Evolutionary conservation across 2,888 invertebrate species (phyloP), one percentile per base, ranked within the genome.

Genomic region (Hermodice carunculata): DNA sequence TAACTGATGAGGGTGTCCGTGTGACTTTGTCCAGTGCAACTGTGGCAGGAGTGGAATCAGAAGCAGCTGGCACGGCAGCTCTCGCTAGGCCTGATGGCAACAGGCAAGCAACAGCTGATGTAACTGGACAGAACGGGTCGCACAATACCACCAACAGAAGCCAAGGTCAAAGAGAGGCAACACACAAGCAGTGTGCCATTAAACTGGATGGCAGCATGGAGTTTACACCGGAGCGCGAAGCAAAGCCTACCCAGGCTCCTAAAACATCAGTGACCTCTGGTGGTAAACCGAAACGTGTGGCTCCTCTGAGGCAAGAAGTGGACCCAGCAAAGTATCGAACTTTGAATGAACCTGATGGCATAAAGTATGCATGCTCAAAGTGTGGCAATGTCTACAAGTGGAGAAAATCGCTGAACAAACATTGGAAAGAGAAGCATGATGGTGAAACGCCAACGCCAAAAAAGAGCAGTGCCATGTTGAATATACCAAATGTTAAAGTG

Each of bases 371-470:
- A 2, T 85, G 85, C 70, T 84, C 85, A 14, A 81, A 81, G 65
- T 85, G 85, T 72, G 85, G 84, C 17, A 85, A 85, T 71, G 80
- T 84, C 26, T 85, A 85, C 76, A 84, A 84, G 64, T 85, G 85
- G 85, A 71, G 84, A 46, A 85, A 85, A 68, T 84, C 84, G 17
- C 73, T 85, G 22, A 85, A 85, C 73, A 85, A 85, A 70, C 85
- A 85, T 73, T 85, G 85, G 85, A 85, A 85, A 74, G 85, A 85
- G 66, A 85, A 85, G 67, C 85, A 85, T 72, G 79, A 78, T 66
- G 78, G 79, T 31, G 84, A 84, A 52, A 73, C 76, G 2, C 80
- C 82, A 37, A 81, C 68, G 24, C 72, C 71, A 29, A 32, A 64
- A 14, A 54, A 59, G 42, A 63, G 56, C 29, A 51, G 57, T 4